Evolutionary conservation across 2,888 invertebrate genomes (phyloP).

Genomic region (Thera britannica): DNA sequence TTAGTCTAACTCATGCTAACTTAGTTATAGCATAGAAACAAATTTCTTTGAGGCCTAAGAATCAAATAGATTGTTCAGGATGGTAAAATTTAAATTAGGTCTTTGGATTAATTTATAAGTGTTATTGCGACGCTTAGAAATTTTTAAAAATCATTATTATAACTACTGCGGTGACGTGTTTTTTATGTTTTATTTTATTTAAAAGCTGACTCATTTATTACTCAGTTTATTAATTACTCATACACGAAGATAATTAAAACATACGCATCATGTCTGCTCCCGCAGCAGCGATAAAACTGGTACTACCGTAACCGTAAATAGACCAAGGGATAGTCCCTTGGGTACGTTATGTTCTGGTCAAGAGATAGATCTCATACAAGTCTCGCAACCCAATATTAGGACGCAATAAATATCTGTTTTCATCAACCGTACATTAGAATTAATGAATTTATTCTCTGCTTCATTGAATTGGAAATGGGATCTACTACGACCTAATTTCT

Average conservation of each 20-base stretch:
- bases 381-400: neutral
- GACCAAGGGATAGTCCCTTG: conserved; percentile 13
- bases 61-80: no score
- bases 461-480: neutral
- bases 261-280: conserved; percentile 31
- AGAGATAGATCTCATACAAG: neutral
- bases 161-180: neutral
- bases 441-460: neutral
- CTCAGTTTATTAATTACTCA: conserved; percentile 32
- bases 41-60: no score
- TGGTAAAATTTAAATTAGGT: neutral
- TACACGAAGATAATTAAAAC: conserved; percentile 27
- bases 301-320: conserved; percentile 30
- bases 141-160: neutral
- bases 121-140: conserved; percentile 1
- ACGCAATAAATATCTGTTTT: neutral
- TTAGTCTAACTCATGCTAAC: no score
- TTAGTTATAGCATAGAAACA: no score
- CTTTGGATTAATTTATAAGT: neutral
- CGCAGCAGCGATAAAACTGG: conserved; percentile 29
- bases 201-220: conserved; percentile 26
- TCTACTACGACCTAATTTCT: neutral
- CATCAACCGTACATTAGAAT: neutral
- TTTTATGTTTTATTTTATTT: neutral
- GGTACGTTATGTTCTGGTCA: neutral